Evolutionary conservation across 2,797 vertebrate species (phyloP).

Genomic region (Brachyalestes nurse): DNA sequence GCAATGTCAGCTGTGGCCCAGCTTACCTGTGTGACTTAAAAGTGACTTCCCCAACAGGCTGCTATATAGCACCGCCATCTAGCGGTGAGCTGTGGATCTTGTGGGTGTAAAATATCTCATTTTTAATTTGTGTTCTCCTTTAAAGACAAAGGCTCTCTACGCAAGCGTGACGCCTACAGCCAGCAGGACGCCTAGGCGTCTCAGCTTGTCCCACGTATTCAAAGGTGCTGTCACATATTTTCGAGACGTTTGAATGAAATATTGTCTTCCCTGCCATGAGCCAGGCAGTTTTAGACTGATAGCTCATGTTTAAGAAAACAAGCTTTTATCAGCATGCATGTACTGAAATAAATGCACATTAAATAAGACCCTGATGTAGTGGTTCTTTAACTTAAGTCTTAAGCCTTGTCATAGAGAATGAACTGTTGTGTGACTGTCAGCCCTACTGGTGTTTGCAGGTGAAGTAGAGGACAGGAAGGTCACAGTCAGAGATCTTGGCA

Average conservation of each 20-base stretch:
- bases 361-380: not conserved
- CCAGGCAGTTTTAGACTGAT: no score
- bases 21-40: not conserved
- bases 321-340: not conserved
- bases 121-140: not conserved
- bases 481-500: not conserved
- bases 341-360: not conserved
- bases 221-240: no score
- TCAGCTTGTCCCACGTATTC: not conserved
- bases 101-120: not conserved
- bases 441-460: not conserved
- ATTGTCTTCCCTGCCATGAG: no score
- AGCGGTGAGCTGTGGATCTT: conserved; percentile 22
- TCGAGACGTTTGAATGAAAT: no score
- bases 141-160: not conserved
- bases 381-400: not conserved
- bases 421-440: not conserved
- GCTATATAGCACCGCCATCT: conserved; percentile 57
- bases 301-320: no score
- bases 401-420: not conserved
- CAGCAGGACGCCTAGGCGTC: not conserved
- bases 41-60: not conserved
- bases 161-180: not conserved
- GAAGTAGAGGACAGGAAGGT: not conserved
- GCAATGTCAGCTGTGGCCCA: not conserved